Evolutionary conservation across 2,797 vertebrate species (phyloP).

Genomic region (Neosilurus mollespiculum): DNA sequence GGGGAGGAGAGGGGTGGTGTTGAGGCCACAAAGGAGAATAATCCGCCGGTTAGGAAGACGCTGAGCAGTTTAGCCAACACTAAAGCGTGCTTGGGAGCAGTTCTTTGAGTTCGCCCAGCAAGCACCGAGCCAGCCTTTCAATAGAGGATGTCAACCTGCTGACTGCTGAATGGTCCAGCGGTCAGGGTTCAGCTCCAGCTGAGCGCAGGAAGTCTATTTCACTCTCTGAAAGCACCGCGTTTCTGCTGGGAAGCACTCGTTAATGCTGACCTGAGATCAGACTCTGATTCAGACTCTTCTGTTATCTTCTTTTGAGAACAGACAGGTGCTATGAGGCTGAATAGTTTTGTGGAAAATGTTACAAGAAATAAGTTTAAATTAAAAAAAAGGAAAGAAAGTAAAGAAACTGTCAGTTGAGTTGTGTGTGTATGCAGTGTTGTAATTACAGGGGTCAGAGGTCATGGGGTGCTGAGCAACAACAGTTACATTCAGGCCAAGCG

Average conservation of each 20-base stretch:
- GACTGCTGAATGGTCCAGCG: constrained; percentile 66
- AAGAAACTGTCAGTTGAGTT: neutral
- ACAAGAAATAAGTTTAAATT: neutral
- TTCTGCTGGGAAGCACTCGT: constrained; percentile 19
- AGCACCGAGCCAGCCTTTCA: constrained; percentile 54
- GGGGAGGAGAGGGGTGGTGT: constrained; percentile 39
- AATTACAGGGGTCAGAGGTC: neutral
- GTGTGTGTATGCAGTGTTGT: neutral
- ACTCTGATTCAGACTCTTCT: neutral
- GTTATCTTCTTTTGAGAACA: neutral
- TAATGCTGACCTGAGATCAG: constrained; percentile 25
- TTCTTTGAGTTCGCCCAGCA: constrained; percentile 55
- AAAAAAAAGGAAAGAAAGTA: neutral
- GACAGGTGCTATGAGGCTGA: neutral
- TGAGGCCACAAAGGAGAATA: constrained; percentile 46
- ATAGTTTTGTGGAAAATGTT: neutral
- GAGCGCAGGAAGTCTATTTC: constrained; percentile 47
- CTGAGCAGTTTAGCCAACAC: constrained; percentile 64
- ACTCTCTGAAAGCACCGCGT: constrained; percentile 15
- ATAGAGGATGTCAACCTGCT: constrained; percentile 70
- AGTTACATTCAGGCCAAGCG: neutral
- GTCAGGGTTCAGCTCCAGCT: constrained; percentile 54
- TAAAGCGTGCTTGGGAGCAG: constrained; percentile 57
- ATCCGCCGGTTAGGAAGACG: constrained; percentile 47
- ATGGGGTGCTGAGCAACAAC: neutral